Percentiles rank a stretch among this genome's conserved stretches.
Conservation (phyloP, 2,888 invertebrate genomes). For the Oscheius sp. region DNA sequence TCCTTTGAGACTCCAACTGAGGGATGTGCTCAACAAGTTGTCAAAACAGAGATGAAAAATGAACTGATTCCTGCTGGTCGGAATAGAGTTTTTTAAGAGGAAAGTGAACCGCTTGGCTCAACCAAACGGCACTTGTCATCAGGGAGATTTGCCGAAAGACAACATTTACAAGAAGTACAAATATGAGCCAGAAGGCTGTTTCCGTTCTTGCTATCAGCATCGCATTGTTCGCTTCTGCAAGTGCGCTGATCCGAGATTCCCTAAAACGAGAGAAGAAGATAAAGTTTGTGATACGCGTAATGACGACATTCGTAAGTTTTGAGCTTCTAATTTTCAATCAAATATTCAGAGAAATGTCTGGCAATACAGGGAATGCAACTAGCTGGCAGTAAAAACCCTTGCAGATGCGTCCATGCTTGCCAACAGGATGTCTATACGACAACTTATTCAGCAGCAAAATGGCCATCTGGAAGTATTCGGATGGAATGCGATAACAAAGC, state of each 20-base stretch:
- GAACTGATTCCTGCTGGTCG: not conserved
- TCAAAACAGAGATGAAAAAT: conserved; percentile 1
- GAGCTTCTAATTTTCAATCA: not conserved
- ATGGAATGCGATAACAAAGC: conserved; percentile 47
- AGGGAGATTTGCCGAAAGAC: conserved; percentile 44
- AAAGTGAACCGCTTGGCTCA: conserved; percentile 59
- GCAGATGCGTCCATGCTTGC: conserved; percentile 58
- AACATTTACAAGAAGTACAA: conserved; percentile 66
- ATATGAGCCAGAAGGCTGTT: conserved; percentile 69
- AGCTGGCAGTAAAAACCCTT: conserved; percentile 34
- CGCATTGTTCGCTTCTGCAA: conserved; percentile 61
- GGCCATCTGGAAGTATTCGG: conserved; percentile 57
- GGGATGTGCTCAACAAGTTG: not conserved
- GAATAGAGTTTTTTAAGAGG: conserved; percentile 35
- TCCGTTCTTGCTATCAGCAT: conserved; percentile 66
- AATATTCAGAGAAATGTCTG: conserved; percentile 57
- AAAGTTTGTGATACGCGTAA: conserved; percentile 41
- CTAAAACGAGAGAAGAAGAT: conserved; percentile 40
- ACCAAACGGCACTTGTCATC: conserved; percentile 49
- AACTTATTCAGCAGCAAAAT: conserved; percentile 66
- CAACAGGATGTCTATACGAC: conserved; percentile 64
- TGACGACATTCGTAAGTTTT: conserved; percentile 33
- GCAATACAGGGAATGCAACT: conserved; percentile 41
- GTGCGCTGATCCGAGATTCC: conserved; percentile 68
- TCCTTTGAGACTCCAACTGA: not conserved